phyloP scores from a whole-genome alignment of 2,113 vertebrate genomes.

The Empidonax traillii region DNA sequence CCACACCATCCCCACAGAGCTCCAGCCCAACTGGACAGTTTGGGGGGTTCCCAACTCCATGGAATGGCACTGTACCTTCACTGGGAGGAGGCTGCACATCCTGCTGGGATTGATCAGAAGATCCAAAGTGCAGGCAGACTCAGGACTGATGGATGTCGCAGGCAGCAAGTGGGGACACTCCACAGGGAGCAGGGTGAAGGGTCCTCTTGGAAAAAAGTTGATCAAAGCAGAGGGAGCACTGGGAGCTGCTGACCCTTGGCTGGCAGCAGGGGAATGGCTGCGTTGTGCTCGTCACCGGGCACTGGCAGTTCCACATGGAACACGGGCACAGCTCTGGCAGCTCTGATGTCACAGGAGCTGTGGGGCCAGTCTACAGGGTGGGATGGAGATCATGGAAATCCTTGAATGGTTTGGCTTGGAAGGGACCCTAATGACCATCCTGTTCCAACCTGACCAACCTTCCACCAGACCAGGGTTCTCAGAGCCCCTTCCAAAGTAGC shows the following conservation, averaged over 20 bases:
- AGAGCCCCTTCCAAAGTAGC: not conserved
- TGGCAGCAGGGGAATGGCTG: too few species aligned
- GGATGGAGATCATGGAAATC: not conserved
- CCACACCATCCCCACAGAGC: not conserved
- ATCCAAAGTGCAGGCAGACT: not conserved
- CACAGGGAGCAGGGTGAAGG: not conserved
- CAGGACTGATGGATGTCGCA: rapidly evolving
- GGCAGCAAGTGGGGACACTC: too few species aligned
- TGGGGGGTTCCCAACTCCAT: not conserved
- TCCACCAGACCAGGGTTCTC: not conserved
- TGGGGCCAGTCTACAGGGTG: too few species aligned
- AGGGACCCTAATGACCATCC: not conserved
- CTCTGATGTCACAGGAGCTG: too few species aligned
- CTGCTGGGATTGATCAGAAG: not conserved
- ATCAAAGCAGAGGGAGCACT: too few species aligned
- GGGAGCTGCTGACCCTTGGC: too few species aligned
- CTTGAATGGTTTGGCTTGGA: not conserved
- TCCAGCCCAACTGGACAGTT: too few species aligned
- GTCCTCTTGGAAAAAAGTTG: too few species aligned
- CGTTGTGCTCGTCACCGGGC: too few species aligned
- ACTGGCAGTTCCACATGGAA: not conserved
- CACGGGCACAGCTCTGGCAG: not conserved
- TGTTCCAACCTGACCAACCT: rapidly evolving
- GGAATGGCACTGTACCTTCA: not conserved
- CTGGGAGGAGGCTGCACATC: not conserved